Evolutionary conservation across 1,140 invertebrate species (phyloP), one percentile per base, ranked within the genome.

Genomic region (Drosophila nannoptera): DNA sequence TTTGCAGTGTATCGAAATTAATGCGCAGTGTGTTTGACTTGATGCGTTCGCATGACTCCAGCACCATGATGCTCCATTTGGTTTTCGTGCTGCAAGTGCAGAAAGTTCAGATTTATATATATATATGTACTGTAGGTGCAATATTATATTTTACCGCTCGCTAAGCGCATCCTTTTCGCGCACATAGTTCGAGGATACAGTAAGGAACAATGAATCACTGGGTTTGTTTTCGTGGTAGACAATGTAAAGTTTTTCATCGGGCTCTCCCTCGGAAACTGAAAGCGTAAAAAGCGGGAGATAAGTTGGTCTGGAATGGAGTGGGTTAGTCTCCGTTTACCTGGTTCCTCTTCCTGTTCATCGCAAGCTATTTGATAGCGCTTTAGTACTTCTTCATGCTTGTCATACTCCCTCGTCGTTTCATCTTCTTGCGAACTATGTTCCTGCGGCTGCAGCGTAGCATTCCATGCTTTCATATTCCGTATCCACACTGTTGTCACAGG

Each of bases 1-100:
- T 90, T 60, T 92, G 89, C 12, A 92, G 81, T 2, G 92, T 93
- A 73, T 93, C 92, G 77, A 93, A 94, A 64, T 91, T 91, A 12
- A 94, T 90, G 66, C 92, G 90, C 38, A 94, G 78, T 2, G 90
- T 92, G n/a, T 91, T 89, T 5, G 90, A 87, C 68, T 91, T 89
- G 4, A 89, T 65, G 4, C 77, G 76, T 55, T 90, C 90, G 68
- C 92, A 93, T 4, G 91, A 92, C 50, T 92, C 84, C 31, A 94
- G 75, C 0, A 91, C 91, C 70, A 90, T 90, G 0, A 91, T 82
- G 22, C 91, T 90, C 93, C 93, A 94, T 68, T 90, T 90, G 5
- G 88, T 91, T 73, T 90, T 91, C 0, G 92, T 90, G 71, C 90
- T 92, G 43, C 56, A 52, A 49, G 6, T 16, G 70, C 12, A n/a